Percentiles rank a stretch among this genome's conserved stretches.
Conservation (phyloP, 2,113 vertebrate species). For the Melanocharis versteri region DNA sequence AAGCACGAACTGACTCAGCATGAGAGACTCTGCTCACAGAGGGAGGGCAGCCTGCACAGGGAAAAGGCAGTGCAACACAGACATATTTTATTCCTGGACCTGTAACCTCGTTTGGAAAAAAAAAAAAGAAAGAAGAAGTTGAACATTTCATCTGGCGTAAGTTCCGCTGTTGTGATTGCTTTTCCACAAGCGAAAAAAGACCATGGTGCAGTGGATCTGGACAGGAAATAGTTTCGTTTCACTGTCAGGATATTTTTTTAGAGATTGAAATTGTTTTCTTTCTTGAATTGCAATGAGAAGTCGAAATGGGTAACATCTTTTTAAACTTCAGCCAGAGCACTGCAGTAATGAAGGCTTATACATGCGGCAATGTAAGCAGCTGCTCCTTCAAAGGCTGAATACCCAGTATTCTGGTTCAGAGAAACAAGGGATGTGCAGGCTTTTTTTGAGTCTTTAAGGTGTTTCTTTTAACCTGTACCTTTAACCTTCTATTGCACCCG, state of each 20-base stretch:
- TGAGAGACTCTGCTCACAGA: not conserved
- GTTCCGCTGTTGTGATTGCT: not conserved
- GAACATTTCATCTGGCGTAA: not conserved
- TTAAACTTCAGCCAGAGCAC: not conserved
- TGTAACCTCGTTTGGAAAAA: fast-evolving
- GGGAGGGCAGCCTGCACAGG: not conserved
- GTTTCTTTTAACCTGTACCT: not conserved
- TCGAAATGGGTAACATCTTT: not conserved
- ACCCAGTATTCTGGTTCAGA: not conserved
- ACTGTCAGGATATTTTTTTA: not conserved
- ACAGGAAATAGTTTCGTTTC: not conserved
- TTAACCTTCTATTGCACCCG: not conserved
- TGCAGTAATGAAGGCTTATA: not conserved
- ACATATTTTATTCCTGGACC: not conserved
- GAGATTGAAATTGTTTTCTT: not conserved
- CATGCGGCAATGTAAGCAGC: not conserved
- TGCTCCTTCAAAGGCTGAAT: not conserved
- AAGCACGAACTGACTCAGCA: not conserved
- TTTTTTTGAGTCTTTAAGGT: not conserved
- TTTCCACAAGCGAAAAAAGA: not conserved
- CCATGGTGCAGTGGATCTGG: not conserved
- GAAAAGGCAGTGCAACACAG: not conserved
- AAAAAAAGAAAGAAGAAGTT: not conserved
- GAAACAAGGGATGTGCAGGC: not conserved
- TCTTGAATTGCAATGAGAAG: not conserved